Base-by-base conservation (phyloP, 2,797 vertebrate genomes). In the Odontamblyopus lacepedii region DNA sequence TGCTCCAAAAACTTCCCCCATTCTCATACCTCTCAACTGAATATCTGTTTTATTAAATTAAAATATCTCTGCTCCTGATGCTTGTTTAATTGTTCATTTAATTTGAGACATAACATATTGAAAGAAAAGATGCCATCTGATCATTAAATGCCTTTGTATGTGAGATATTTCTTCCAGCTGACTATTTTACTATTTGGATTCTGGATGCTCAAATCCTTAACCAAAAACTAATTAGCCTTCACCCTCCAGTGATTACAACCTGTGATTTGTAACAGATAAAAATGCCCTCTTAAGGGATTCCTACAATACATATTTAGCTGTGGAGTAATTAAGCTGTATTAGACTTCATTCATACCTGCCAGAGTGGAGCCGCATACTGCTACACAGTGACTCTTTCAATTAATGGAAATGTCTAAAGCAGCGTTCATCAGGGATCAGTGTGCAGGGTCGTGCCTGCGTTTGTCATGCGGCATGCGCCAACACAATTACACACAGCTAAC, bases 331-430 rank as follows among this genome's bases (percentile, higher is more conserved):
- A 93, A 89, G 90, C 86, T 85, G 90, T 78, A 91, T 91, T 91
- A 89, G 85, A 79, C 85, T 92, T 93, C 89, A 89, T 92, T 93
- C 91, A 88, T 90, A 93, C 92, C 92, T 93, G 90, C 87, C 91
- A 90, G 90, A 87, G 88, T 91, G 92, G 86, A 91, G 86, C 89
- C 87, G 85, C 73, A 79, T 84, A 66, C 86, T 79, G 93, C 85
- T 91, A 88, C 90, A 91, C 89, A 78, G 90, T 90, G 85, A 89
- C 86, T 87, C 88, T 91, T 92, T 90, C 83, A 90, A 90, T 93
- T 92, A 93, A 92, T 91, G 88, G 86, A 92, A 90, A 89, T 32
- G 80, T 91, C 88, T 91, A 86, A 93, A 90, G 70, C 86, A 66
- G 80, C 80, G 57, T 74, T 82, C 85, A 74, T 81, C 76, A 84